phyloP scores from a whole-genome alignment of 2,113 vertebrate species.

The Oxyruncus cristatus region DNA sequence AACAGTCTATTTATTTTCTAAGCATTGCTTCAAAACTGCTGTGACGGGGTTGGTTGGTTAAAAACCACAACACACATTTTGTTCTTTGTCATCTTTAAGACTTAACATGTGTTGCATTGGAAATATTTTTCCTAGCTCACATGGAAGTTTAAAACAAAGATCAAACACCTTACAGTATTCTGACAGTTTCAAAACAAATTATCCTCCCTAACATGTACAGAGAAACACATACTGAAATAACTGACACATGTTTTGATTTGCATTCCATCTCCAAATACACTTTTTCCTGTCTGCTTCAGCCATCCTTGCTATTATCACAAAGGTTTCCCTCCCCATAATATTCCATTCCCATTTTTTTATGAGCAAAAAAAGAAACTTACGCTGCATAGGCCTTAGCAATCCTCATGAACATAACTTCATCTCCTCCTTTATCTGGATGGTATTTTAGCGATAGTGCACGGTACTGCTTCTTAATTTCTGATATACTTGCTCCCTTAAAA shows the following conservation, averaged over 20 bases:
- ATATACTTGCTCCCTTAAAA: constrained; percentile 85
- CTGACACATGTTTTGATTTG: neutral
- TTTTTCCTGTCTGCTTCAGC: neutral
- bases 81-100: neutral
- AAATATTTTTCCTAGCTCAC: neutral
- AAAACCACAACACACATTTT: neutral
- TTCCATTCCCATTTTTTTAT: neutral
- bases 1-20: neutral
- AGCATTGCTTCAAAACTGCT: neutral
- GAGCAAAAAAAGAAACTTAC: constrained; percentile 76
- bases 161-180: neutral
- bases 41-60: neutral
- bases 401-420: constrained; percentile 95
- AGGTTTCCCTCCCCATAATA: neutral
- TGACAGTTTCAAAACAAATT: neutral
- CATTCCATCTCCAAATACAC: neutral
- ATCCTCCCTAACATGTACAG: neutral
- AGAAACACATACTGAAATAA: neutral
- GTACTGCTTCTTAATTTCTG: constrained; percentile 96
- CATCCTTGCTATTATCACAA: neutral
- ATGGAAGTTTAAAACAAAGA: neutral
- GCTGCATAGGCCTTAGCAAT: constrained; percentile 96
- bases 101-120: neutral
- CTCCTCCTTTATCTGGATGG: constrained; percentile 97
- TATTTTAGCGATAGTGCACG: constrained; percentile 88